phyloP scores from a whole-genome alignment of 1,140 invertebrate genomes.

The Goniozus legneri region DNA sequence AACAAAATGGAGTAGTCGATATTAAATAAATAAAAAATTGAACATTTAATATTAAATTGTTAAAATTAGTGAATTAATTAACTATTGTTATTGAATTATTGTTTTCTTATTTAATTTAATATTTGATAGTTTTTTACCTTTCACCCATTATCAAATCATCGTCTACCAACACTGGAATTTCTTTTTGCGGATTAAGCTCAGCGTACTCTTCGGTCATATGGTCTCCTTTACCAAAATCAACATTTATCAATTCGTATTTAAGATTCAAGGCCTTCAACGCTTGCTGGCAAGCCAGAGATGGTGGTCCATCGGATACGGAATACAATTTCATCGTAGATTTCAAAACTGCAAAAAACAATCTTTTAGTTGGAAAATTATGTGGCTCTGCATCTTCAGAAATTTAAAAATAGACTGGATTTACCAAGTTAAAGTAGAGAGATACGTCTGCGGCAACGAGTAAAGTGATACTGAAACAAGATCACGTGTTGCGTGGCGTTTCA shows the following conservation, averaged over 20 bases:
- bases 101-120: too few relatives aligned
- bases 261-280: constrained; percentile 62
- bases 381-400: too few relatives aligned
- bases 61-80: too few relatives aligned
- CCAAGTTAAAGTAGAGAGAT: too few relatives aligned
- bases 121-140: constrained; percentile 59
- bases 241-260: constrained; percentile 62
- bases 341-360: too few relatives aligned
- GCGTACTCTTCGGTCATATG: constrained; percentile 69
- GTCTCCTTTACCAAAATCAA: constrained; percentile 67
- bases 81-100: too few relatives aligned
- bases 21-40: not conserved
- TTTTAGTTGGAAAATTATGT: too few relatives aligned
- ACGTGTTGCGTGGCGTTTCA: too few relatives aligned
- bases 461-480: too few relatives aligned
- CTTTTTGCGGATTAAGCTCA: constrained; percentile 76
- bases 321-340: constrained; percentile 67
- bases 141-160: constrained; percentile 69
- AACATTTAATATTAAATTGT: not conserved
- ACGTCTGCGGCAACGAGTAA: too few relatives aligned
- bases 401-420: too few relatives aligned
- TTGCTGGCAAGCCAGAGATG: constrained; percentile 69
- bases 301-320: constrained; percentile 70
- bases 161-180: constrained; percentile 73
- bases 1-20: too few relatives aligned